Base-by-base conservation (phyloP, 1,140 invertebrate species). In the Globodera rostochiensis region DNA sequence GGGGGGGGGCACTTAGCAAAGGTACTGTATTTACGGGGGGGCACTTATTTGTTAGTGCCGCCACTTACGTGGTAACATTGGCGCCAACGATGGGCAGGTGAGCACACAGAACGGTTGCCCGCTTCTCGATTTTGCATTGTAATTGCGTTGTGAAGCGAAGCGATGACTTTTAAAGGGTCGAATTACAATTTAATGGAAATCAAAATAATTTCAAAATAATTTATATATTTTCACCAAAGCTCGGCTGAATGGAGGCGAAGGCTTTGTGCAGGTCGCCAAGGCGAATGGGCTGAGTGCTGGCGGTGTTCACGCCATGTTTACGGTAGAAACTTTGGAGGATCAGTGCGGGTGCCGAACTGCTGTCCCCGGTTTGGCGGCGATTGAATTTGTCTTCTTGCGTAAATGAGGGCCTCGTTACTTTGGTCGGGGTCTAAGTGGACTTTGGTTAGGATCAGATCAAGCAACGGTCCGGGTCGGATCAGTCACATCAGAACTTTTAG, bases 41-140 rank as follows among this genome's bases (percentile, higher is more conserved):
- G n/a, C n/a, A n/a, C n/a, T n/a, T n/a, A n/a, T n/a, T 25, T 25
- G 25, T 25, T 25, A 25, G 25, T 53, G 13, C 5, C 13, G 57
- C 11, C 11, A 6, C 36, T 78, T 69, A 78, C 77, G 64, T 73
- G 70, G 53, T 82, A 77, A n/a, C 81, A 83, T 36, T 83, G 91
- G 9, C 93, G 91, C 90, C 91, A 92, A 85, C 93, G 92, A 81
- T 88, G 89, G 3, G 89, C 87, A 1, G 88, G 88, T 21, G 74
- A 84, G 67, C 88, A 89, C 15, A 90, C 79, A 11, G 82, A 83
- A n/a, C 83, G 71, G 13, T 74, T 75, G 11, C 92, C 93, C 7
- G 93, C 92, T n/a, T 93, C 93, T 79, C 93, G 87, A 84, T 93
- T 93, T 86, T 93, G 93, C 89, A 93, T 91, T 6, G 93, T 93